phyloP scores from a whole-genome alignment of 1,140 invertebrate species.

The Ips nitidus region DNA sequence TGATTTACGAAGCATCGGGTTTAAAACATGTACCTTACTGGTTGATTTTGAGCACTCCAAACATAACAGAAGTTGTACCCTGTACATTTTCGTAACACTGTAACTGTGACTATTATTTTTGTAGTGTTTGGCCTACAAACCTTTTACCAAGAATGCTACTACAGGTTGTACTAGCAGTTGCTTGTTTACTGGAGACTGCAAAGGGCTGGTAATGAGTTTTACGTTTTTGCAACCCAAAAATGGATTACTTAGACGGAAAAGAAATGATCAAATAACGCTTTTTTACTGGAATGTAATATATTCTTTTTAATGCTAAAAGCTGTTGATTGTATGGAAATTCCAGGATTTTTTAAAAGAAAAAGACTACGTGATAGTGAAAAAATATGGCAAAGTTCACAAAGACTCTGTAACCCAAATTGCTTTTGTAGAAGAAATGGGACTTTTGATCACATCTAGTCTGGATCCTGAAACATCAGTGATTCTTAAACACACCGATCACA shows the following conservation, averaged over 20 bases:
- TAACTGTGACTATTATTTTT: conserved; percentile 12
- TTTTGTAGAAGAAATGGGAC: conserved; percentile 50
- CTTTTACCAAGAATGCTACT: conserved; percentile 7
- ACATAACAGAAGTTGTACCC: conserved; percentile 50
- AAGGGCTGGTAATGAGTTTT: conserved; percentile 54
- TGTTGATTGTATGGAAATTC: conserved; percentile 14
- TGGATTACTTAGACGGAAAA: conserved; percentile 53
- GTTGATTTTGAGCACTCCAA: conserved; percentile 56
- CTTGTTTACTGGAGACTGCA: conserved; percentile 55
- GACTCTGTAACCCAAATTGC: conserved; percentile 51
- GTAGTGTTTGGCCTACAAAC: conserved; percentile 53
- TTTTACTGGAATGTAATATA: conserved; percentile 58
- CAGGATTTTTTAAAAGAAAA: conserved; percentile 54
- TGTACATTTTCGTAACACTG: not conserved
- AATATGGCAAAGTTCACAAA: conserved; percentile 50
- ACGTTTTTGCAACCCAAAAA: conserved; percentile 55
- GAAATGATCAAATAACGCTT: conserved; percentile 54
- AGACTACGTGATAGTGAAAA: conserved; percentile 50
- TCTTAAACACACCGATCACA: conserved; percentile 51
- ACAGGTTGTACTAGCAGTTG: conserved; percentile 42
- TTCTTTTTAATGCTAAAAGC: conserved; percentile 9
- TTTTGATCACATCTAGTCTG: conserved; percentile 56
- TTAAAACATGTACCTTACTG: conserved; percentile 56
- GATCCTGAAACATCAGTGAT: conserved; percentile 53
- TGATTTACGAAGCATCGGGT: conserved; percentile 57